Evolutionary conservation across 2,113 vertebrate species (phyloP).

Genomic region (Lagopus leucura): DNA sequence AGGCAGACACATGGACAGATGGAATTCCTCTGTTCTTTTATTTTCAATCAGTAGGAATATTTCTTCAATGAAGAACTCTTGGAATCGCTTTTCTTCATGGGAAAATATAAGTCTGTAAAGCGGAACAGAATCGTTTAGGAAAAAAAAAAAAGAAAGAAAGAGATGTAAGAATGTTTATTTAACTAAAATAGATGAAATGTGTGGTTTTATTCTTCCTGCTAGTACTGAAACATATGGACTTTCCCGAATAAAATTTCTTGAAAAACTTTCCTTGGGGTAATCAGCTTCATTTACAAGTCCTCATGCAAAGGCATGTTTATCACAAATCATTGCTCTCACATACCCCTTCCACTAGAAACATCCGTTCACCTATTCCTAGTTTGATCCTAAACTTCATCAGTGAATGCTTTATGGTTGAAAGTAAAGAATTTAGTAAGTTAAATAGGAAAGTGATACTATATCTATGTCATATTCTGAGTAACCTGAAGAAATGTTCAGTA

Average conservation of each 20-base stretch:
- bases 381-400: not conserved
- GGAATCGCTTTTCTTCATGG: not conserved
- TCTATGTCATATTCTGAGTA: not conserved
- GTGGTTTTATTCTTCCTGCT: slow-evolving; percentile 33
- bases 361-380: not conserved
- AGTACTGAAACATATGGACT: not conserved
- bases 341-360: not conserved
- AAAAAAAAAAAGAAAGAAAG: not conserved
- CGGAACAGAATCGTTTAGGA: not conserved
- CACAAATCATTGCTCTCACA: not conserved
- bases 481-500: not conserved
- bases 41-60: not conserved
- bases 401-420: not conserved
- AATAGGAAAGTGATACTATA: not conserved
- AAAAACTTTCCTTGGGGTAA: not conserved
- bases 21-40: not conserved
- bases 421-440: not conserved
- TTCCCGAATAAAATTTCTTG: not conserved
- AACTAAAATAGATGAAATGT: slow-evolving; percentile 3
- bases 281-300: not conserved
- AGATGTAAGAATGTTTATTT: not conserved
- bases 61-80: not conserved
- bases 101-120: not conserved
- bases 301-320: slow-evolving; percentile 30
- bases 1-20: not conserved